These are phyloP conservation scores for Tetropium fuscum DNA, from an alignment of 2,888 invertebrate genomes.

Conservation along the genomic window DNA sequence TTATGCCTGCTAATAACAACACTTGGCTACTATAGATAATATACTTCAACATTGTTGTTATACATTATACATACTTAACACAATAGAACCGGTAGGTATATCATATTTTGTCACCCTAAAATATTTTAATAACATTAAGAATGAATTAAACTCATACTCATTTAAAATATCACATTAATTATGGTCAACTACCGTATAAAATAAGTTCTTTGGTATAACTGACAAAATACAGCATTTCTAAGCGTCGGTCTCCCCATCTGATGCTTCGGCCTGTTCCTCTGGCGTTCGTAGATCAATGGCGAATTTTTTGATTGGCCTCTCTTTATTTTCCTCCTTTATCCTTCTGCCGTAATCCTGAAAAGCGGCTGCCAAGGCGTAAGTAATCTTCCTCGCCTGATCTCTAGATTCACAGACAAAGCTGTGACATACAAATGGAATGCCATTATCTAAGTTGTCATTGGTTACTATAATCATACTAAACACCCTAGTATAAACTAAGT, in stretches of 20 bases:
- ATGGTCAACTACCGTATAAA: background rate
- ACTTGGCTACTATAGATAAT: too few species aligned
- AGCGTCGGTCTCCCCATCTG: constrained; percentile 85
- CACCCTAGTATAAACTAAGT: constrained; percentile 88
- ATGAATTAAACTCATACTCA: too few species aligned
- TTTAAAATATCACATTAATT: constrained; percentile 8
- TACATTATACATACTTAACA: too few species aligned
- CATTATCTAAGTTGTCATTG: constrained; percentile 71
- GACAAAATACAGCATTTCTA: constrained; percentile 36
- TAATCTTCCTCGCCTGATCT: constrained; percentile 81
- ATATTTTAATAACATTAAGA: too few species aligned
- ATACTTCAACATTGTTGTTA: too few species aligned
- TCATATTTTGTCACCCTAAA: too few species aligned
- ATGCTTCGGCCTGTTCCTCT: constrained; percentile 77
- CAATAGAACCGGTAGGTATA: too few species aligned
- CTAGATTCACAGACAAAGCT: constrained; percentile 89
- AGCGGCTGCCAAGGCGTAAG: constrained; percentile 87
- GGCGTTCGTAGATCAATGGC: constrained; percentile 88
- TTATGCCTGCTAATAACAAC: too few species aligned
- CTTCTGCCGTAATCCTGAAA: constrained; percentile 87
- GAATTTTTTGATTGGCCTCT: constrained; percentile 74
- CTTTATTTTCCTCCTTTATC: constrained; percentile 72
- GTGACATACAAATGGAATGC: constrained; percentile 72
- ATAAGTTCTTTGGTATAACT: background rate
- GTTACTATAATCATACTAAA: constrained; percentile 87